Percentiles rank a stretch among this genome's conserved stretches.
Evolutionary conservation across 2,113 vertebrate species (phyloP).

Genomic region (Otis tarda): DNA sequence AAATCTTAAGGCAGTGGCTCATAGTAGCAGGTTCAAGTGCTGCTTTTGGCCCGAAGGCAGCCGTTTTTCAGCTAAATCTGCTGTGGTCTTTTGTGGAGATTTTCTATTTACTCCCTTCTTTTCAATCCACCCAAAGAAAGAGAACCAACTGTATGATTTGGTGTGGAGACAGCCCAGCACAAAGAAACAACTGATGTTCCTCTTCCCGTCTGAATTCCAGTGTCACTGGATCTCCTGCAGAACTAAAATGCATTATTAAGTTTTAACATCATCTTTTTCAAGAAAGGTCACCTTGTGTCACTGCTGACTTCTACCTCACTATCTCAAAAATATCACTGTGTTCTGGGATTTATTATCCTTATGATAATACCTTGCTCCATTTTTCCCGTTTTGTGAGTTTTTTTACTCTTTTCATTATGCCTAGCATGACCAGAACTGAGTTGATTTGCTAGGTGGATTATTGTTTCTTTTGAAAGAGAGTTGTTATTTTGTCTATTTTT

Average conservation of each 20-base stretch:
- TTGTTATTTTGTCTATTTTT: slow-evolving; percentile 4
- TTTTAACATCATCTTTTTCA: not conserved
- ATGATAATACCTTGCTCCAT: not conserved
- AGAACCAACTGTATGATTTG: not conserved
- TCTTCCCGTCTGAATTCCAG: not conserved
- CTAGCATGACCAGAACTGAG: not conserved
- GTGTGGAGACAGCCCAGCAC: not conserved
- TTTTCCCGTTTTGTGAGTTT: not conserved
- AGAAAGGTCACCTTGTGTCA: not conserved
- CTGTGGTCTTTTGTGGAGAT: not conserved
- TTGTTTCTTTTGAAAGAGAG: not conserved
- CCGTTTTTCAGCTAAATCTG: not conserved
- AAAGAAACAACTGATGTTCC: not conserved
- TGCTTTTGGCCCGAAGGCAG: not conserved
- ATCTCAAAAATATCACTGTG: not conserved
- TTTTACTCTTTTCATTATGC: slow-evolving; percentile 5
- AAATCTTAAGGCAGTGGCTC: not conserved
- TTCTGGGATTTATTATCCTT: not conserved
- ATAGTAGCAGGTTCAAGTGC: not conserved
- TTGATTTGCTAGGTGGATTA: slow-evolving; percentile 6
- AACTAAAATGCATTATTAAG: not conserved
- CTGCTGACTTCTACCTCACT: not conserved
- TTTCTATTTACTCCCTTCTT: not conserved
- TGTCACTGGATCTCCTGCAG: not conserved
- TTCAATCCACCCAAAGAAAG: not conserved